phyloP scores from a whole-genome alignment of 2,888 invertebrate genomes.

The Nomada ruficornis region DNA sequence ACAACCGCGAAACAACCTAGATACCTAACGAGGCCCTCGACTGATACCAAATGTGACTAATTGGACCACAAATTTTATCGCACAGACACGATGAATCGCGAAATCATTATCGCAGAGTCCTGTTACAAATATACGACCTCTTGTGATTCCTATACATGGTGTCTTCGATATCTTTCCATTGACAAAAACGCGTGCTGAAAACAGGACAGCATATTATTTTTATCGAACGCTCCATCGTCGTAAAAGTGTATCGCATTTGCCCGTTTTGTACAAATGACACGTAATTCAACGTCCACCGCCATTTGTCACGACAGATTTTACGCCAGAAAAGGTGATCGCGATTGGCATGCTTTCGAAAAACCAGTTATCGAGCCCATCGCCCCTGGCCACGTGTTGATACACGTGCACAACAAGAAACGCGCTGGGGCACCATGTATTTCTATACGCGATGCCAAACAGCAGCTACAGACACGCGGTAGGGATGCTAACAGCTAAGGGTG shows the following conservation, averaged over 20 bases:
- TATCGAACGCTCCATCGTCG: neutral
- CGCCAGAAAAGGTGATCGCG: conserved; percentile 29
- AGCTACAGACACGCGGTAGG: conserved; percentile 30
- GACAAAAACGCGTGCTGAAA: too few species aligned
- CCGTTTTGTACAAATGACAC: neutral
- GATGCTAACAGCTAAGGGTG: conserved; percentile 63
- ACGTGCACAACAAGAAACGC: conserved; percentile 71
- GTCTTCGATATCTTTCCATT: too few species aligned
- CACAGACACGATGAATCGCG: too few species aligned
- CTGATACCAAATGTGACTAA: conserved; percentile 5
- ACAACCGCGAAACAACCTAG: conserved; percentile 60
- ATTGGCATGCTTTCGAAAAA: conserved; percentile 61
- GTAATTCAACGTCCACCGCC: conserved; percentile 22
- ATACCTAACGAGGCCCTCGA: conserved; percentile 50
- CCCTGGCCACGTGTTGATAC: conserved; percentile 76
- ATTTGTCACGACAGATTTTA: conserved; percentile 29
- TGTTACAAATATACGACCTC: too few species aligned
- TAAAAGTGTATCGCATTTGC: neutral
- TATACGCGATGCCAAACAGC: conserved; percentile 44
- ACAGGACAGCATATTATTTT: neutral
- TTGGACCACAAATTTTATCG: conserved; percentile 3
- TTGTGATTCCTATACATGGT: too few species aligned
- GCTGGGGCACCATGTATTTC: conserved; percentile 55
- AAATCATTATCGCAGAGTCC: too few species aligned
- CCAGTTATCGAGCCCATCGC: conserved; percentile 65